Evolutionary conservation across 2,888 invertebrate species (phyloP).

Genomic region (Nebria salina): DNA sequence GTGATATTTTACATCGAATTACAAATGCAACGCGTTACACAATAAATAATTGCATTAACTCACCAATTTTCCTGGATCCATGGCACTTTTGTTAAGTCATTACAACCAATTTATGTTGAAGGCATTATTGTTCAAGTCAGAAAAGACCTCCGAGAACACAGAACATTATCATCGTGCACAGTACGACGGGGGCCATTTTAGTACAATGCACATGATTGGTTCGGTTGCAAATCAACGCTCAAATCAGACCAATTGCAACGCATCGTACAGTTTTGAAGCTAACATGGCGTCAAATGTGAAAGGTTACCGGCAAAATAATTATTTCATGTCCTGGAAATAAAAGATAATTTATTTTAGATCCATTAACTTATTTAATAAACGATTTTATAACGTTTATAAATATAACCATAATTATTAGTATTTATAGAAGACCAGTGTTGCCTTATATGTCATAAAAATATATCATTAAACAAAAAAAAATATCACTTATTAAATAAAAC

Average conservation of each 20-base stretch:
- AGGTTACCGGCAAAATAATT: constrained; percentile 43
- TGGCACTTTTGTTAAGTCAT: constrained; percentile 47
- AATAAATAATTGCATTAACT: constrained; percentile 9
- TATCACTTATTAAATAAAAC: neutral
- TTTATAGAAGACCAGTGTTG: neutral
- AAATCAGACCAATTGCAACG: constrained; percentile 22
- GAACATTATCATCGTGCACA: constrained; percentile 41
- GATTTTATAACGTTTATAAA: neutral
- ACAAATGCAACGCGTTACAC: constrained; percentile 3
- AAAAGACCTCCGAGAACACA: constrained; percentile 41
- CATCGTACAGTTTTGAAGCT: constrained; percentile 16
- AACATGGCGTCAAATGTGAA: constrained; percentile 34
- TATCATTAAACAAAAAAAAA: neutral
- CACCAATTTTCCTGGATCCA: constrained; percentile 46
- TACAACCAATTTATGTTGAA: constrained; percentile 43
- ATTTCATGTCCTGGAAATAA: neutral
- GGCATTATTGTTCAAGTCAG: constrained; percentile 45
- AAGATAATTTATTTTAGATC: neutral
- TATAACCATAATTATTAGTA: too few species aligned
- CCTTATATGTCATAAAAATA: neutral
- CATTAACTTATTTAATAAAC: neutral
- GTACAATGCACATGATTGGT: constrained; percentile 27
- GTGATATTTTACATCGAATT: constrained; percentile 19
- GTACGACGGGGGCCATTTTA: constrained; percentile 44
- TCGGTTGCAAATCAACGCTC: constrained; percentile 24